A percentile compares a stretch with the other conserved stretches of the same genome.
phyloP scores from a whole-genome alignment of 64 coral and sea anemone species.

The Montipora foliosa region DNA sequence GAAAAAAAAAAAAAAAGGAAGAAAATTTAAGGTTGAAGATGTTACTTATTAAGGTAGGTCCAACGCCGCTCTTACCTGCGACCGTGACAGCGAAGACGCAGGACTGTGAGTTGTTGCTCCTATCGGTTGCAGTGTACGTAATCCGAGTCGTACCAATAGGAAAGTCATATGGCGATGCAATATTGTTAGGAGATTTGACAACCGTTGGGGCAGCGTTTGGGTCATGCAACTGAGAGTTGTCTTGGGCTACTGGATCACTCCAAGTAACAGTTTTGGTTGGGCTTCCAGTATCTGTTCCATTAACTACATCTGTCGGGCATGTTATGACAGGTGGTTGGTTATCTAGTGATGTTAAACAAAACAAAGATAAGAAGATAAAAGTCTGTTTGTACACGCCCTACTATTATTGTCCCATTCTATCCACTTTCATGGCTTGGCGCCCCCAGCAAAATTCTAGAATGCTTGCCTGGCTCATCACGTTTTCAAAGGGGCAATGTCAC shows the following conservation, averaged over 20 bases:
- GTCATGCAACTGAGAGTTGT: slow-evolving; percentile 83
- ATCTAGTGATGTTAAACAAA: slow-evolving; percentile 53
- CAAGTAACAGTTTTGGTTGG: slow-evolving; percentile 71
- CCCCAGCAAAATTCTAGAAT: too few species aligned
- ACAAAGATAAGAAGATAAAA: neutral
- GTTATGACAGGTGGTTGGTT: slow-evolving; percentile 73
- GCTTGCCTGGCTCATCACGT: too few species aligned
- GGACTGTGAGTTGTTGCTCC: slow-evolving; percentile 56
- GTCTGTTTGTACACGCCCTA: too few species aligned
- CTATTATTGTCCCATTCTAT: too few species aligned
- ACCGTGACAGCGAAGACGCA: slow-evolving; percentile 84
- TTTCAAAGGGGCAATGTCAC: too few species aligned
- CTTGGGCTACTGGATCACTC: slow-evolving; percentile 58
- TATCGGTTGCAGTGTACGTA: slow-evolving; percentile 88
- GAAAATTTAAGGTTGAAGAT: too few species aligned
- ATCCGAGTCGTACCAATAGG: slow-evolving; percentile 79
- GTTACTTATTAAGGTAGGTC: neutral
- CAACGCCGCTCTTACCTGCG: slow-evolving; percentile 44
- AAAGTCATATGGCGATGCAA: slow-evolving; percentile 90
- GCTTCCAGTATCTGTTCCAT: slow-evolving; percentile 75
- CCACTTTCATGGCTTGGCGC: too few species aligned
- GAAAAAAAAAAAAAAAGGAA: too few species aligned
- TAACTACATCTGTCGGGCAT: slow-evolving; percentile 56
- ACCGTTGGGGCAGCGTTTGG: slow-evolving; percentile 77
- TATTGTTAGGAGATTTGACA: slow-evolving; percentile 51